Base-by-base conservation (phyloP, 2,888 invertebrate species). In the Aethes cnicana region DNA sequence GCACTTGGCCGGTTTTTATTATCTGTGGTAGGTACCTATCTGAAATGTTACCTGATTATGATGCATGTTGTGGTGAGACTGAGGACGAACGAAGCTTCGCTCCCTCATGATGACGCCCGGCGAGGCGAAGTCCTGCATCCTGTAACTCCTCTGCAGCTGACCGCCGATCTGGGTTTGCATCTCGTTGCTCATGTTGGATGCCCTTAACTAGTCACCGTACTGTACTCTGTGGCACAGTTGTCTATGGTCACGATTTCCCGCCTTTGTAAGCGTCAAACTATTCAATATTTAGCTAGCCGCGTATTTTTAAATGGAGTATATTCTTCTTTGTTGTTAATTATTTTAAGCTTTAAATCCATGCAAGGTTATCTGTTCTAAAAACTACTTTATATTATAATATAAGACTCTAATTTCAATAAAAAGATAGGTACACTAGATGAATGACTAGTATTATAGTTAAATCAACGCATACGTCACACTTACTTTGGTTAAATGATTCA, bases 11-110 rank as follows among this genome's bases (percentile, higher is more conserved):
- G n/a, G n/a, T n/a, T n/a, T n/a, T n/a, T n/a, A n/a, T n/a, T n/a
- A n/a, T n/a, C n/a, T n/a, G n/a, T 54, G 50, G 55, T 17, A 39
- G 26, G 12, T 9, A 43, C 33, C 16, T 23, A 35, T 47, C 28
- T 35, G n/a, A n/a, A n/a, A 23, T 35, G 25, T 63, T 63, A 90
- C 90, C 90, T 89, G 90, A 77, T 84, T 86, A 72, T 90, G 90
- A 77, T 90, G 90, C 79, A 89, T 83, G 58, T 86, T 91, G 72
- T 92, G 90, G 71, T 92, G 90, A 2, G 88, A 89, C 67, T 91
- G 93, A 33, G 91, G 90, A 54, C 93, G 91, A 46, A 94, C 90
- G 77, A 94, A 94, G 77, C 94, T 94, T 61, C 94, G 88, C 77
- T 94, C 94, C 61, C 94, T 82, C 75, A 92, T 92, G 69, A 93